Conservation (phyloP, 1,140 invertebrate genomes). For the Frieseomelitta varia region DNA sequence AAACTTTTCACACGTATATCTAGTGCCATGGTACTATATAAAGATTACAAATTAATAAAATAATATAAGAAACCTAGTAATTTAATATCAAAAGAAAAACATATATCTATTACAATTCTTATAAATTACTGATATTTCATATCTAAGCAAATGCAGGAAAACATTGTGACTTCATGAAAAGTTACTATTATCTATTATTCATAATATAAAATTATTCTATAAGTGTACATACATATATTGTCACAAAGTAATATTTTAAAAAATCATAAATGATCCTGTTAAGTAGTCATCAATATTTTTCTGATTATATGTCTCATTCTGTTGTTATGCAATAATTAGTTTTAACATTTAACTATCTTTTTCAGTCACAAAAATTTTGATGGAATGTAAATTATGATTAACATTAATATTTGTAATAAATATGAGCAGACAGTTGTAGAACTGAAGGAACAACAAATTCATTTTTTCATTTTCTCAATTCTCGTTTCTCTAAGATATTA, state of each 20-base stretch:
- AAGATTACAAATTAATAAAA: constrained; percentile 18
- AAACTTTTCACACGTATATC: constrained; percentile 48
- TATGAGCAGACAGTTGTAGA: constrained; percentile 14
- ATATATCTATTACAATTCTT: constrained; percentile 13
- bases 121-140: constrained; percentile 26
- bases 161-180: constrained; percentile 21
- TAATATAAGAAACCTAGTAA: constrained; percentile 1
- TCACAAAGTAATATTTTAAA: constrained; percentile 10
- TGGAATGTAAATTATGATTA: constrained; percentile 48
- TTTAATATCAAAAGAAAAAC: constrained; percentile 27
- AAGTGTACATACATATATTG: constrained; percentile 17
- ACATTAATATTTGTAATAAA: constrained; percentile 31
- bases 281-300: constrained; percentile 35
- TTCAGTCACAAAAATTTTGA: constrained; percentile 30
- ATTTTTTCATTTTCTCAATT: neutral
- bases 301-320: constrained; percentile 11
- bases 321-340: neutral
- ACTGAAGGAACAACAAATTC: constrained; percentile 29
- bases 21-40: constrained; percentile 44
- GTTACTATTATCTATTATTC: constrained; percentile 5
- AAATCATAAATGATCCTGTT: constrained; percentile 16
- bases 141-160: constrained; percentile 36
- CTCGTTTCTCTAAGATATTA: constrained; percentile 15
- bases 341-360: constrained; percentile 18
- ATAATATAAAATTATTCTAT: constrained; percentile 16